These are phyloP conservation scores for Calephelis nemesis DNA, from an alignment of 1,140 invertebrate genomes.

Conservation along the genomic window DNA sequence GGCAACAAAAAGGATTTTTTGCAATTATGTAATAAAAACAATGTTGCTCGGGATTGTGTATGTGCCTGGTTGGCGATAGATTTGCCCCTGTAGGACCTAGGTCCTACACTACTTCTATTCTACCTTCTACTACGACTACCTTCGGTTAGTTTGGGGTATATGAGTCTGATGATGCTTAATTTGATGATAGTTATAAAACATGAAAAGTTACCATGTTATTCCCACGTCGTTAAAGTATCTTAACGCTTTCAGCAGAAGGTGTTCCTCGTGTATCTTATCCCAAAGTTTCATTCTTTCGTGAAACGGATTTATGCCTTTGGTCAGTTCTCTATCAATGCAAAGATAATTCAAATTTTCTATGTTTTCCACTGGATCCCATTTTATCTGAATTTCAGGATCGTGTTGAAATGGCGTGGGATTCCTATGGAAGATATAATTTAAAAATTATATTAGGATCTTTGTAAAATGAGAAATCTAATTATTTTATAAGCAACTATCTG, in stretches of 20 bases:
- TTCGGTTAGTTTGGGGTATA: too few species aligned
- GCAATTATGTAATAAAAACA: too few species aligned
- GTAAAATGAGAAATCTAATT: too few species aligned
- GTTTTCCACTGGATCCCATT: constrained; percentile 60
- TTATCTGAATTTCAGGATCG: constrained; percentile 58
- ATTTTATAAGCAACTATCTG: too few species aligned
- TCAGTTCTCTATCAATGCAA: constrained; percentile 58
- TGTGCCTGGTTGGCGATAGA: too few species aligned
- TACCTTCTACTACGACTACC: too few species aligned
- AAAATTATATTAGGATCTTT: background rate
- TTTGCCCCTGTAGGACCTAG: too few species aligned
- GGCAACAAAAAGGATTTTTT: too few species aligned
- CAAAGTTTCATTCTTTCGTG: constrained; percentile 66
- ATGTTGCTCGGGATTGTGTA: too few species aligned
- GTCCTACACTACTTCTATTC: too few species aligned
- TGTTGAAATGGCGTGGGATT: constrained; percentile 61
- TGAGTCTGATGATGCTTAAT: too few species aligned
- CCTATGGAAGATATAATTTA: constrained; percentile 35
- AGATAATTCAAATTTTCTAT: constrained; percentile 58
- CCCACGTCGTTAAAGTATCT: constrained; percentile 54
- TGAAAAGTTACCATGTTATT: constrained; percentile 33
- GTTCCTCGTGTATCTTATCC: constrained; percentile 57
- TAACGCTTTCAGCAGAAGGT: constrained; percentile 46
- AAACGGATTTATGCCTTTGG: constrained; percentile 66
- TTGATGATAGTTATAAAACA: too few species aligned